A percentile compares a stretch with the other conserved stretches of the same genome.
Evolutionary conservation across 2,113 vertebrate genomes (phyloP).

Genomic region (Chaetodon auriga): DNA sequence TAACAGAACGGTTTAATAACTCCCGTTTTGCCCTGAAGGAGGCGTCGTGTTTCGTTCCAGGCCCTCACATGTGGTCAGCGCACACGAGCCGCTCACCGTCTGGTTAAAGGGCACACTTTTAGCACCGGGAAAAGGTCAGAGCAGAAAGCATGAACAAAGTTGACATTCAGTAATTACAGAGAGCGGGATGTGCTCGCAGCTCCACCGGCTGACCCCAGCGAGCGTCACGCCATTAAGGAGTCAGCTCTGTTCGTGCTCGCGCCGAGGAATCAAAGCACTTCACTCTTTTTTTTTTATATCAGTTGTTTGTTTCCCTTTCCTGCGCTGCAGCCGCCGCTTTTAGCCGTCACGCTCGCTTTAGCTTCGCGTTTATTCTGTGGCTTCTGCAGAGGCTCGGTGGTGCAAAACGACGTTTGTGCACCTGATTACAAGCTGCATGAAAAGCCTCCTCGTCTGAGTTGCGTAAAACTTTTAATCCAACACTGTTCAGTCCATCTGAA

Average conservation of each 20-base stretch:
- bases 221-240: neutral
- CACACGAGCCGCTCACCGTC: constrained; percentile 36
- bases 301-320: neutral
- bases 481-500: neutral
- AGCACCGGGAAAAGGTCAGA: constrained; percentile 76
- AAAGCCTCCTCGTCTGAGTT: neutral
- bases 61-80: constrained; percentile 41
- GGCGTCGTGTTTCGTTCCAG: constrained; percentile 19
- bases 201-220: constrained; percentile 20
- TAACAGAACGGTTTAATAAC: constrained; percentile 60
- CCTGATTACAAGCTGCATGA: neutral
- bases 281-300: constrained; percentile 8
- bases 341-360: rapidly evolving
- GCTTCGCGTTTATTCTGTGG: neutral
- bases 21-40: constrained; percentile 45
- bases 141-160: constrained; percentile 71
- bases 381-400: neutral
- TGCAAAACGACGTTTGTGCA: neutral
- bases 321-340: neutral
- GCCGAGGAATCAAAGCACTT: neutral
- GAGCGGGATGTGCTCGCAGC: constrained; percentile 14
- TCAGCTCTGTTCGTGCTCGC: neutral
- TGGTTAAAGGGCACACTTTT: constrained; percentile 72
- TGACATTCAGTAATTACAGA: constrained; percentile 79
- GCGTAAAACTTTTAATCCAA: neutral